phyloP scores from a whole-genome alignment of 2,797 vertebrate genomes.

The Hipposideros larvatus region DNA sequence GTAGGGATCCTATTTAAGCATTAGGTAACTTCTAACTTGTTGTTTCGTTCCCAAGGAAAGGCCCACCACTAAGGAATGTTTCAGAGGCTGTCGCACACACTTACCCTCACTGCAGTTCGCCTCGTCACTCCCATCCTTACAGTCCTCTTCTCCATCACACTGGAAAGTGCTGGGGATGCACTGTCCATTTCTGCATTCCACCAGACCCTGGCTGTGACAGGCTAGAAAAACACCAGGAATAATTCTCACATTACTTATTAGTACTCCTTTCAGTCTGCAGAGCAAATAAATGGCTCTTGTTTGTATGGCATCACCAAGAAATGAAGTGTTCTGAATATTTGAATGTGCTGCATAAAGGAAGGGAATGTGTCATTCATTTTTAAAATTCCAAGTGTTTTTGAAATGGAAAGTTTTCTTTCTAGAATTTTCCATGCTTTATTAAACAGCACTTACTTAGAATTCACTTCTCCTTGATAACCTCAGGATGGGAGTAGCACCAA shows the following conservation, averaged over 20 bases:
- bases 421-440: neutral
- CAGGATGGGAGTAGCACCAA: neutral
- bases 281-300: accelerated
- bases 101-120: constrained; percentile 91
- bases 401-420: neutral
- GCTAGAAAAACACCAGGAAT: constrained; percentile 86
- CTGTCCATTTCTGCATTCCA: constrained; percentile 94
- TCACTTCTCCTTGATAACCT: neutral
- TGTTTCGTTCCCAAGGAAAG: neutral
- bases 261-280: neutral
- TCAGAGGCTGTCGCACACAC: constrained; percentile 20
- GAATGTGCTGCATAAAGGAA: neutral
- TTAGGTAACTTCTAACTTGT: accelerated
- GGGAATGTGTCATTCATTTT: neutral
- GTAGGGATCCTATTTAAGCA: neutral
- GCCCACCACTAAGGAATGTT: accelerated
- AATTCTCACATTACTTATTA: accelerated
- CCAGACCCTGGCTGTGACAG: constrained; percentile 94
- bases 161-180: constrained; percentile 94
- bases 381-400: neutral
- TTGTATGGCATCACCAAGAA: neutral
- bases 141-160: constrained; percentile 97
- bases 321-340: neutral
- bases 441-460: neutral
- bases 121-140: constrained; percentile 96